Base-by-base conservation (phyloP, 2,113 vertebrate species). In the Menura novaehollandiae region DNA sequence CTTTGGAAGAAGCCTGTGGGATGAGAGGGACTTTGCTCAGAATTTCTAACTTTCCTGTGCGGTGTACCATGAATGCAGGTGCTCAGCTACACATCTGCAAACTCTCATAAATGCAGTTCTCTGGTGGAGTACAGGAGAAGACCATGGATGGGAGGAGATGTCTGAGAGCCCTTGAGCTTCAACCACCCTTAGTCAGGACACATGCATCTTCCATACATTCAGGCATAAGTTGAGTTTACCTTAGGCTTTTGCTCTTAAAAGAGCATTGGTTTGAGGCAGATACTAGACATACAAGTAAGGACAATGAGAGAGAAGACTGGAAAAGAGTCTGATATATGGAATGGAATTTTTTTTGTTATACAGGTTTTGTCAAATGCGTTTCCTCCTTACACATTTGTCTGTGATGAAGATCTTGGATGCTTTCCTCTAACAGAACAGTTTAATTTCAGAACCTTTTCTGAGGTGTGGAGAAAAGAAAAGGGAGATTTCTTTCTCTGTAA, bases 311-410 rank as follows among this genome's bases (percentile, higher is more conserved):
- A 74, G 44, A 80, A 71, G 15, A 12, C 3, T 88, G 35, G n/a
- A 80, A 79, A 75, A 59, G 14, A 39, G 10, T 55, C 30, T 72
- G 30, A 52, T 39, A 46, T 10, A 41, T 10, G 10, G 19, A 78
- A 78, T 28, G 2, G 15, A 37, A 43, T 1, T 28, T 58, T 35
- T 88, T 93, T 85, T 87, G 13, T 62, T 63, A 15, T 8, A 7
- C 7, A 43, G 16, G 2, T 67, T 80, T 92, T 76, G 8, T 69
- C 18, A 84, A 74, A 46, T 4, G 1, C 0, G 0, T 13, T 74
- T 84, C 17, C 11, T 89, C 3, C 15, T 67, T 21, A 18, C 3
- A 7, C 1, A 11, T 89, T 68, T 69, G 9, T 53, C 9, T 76
- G 5, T 28, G 37, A 11, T 49, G 26, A 83, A 79, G 67, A 74